Conservation (phyloP, 2,888 invertebrate genomes). For the Piscicola geometra region DNA sequence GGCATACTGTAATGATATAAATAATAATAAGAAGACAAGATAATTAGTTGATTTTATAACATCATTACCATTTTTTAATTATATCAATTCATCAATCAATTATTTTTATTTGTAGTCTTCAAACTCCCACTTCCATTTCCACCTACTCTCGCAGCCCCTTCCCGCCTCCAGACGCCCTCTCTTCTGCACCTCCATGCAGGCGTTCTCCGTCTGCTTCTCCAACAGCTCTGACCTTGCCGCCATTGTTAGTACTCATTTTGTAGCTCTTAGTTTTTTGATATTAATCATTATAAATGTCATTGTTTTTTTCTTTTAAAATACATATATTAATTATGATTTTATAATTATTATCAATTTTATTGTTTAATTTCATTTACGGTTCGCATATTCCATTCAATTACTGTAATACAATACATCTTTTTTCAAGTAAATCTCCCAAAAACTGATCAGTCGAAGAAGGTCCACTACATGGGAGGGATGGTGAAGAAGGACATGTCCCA, state of each 20-base stretch:
- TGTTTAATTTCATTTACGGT: too few relatives aligned
- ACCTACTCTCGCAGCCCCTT: background rate
- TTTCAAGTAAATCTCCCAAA: background rate
- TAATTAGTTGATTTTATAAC: background rate
- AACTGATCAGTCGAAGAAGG: conserved; percentile 74
- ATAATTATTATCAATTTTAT: too few relatives aligned
- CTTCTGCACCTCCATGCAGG: conserved; percentile 81
- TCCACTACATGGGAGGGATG: conserved; percentile 93
- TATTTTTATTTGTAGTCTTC: background rate
- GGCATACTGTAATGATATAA: too few relatives aligned
- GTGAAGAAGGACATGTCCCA: conserved; percentile 83
- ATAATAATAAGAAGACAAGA: too few relatives aligned
- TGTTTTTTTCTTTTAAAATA: too few relatives aligned
- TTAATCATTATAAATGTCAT: too few relatives aligned
- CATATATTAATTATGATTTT: too few relatives aligned
- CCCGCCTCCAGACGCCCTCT: conserved; percentile 64
- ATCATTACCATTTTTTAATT: background rate
- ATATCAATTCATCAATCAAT: background rate
- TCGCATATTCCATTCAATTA: too few relatives aligned
- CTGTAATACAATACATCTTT: too few relatives aligned
- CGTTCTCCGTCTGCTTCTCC: conserved; percentile 82
- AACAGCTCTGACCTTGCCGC: conserved; percentile 84
- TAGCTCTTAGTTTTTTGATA: too few relatives aligned
- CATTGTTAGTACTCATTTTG: conserved; percentile 72
- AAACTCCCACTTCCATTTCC: background rate